Percentiles rank a stretch among this genome's conserved stretches.
These are phyloP conservation scores for Muscicapa comitata DNA, from an alignment of 2,797 vertebrate genomes.

Conservation along the genomic window DNA sequence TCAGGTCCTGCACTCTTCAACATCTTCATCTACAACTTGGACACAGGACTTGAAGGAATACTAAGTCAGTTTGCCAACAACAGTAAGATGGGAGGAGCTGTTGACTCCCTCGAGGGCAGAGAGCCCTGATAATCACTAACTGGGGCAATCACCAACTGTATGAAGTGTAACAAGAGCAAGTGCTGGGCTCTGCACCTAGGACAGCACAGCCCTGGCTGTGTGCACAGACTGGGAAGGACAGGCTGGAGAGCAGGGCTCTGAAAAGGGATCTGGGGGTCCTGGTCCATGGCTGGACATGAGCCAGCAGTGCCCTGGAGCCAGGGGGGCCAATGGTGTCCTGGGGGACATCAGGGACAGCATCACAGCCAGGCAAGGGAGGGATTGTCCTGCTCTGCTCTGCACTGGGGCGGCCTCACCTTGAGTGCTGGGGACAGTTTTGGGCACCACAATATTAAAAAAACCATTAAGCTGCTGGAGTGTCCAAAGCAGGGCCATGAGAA, in stretches of 20 bases:
- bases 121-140: neutral
- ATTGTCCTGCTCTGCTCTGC: neutral
- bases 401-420: accelerated
- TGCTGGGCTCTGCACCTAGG: neutral
- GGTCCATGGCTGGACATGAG: accelerated
- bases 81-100: neutral
- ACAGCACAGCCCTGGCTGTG: neutral
- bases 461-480: neutral
- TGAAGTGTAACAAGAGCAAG: neutral
- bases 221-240: neutral
- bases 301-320: neutral
- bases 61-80: neutral
- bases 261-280: neutral
- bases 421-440: neutral
- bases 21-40: neutral
- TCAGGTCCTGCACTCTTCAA: neutral
- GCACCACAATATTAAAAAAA: neutral
- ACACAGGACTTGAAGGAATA: neutral
- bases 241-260: neutral
- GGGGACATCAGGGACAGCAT: neutral
- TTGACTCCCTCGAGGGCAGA: accelerated
- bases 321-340: accelerated
- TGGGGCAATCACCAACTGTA: neutral
- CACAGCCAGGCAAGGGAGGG: accelerated
- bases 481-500: neutral